A percentile compares a stretch with the other conserved stretches of the same genome.
phyloP scores from a whole-genome alignment of 2,888 invertebrate species.

The Glaucopsyche alexis region DNA sequence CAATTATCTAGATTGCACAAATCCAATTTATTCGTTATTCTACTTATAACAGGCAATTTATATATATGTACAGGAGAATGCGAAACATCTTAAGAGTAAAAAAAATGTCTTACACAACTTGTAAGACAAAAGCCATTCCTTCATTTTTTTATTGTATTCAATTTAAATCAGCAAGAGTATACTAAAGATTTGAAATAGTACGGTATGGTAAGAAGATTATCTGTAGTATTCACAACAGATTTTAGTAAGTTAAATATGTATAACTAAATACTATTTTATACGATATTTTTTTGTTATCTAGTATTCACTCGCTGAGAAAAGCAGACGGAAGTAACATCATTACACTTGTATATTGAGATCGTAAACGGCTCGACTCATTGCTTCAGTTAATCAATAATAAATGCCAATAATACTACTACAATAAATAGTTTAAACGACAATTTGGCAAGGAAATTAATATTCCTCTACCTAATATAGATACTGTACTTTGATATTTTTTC shows the following conservation, averaged over 20 bases:
- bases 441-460: conserved; percentile 22
- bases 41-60: conserved; percentile 35
- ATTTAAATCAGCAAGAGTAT: not conserved
- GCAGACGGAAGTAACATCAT: not conserved
- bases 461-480: not conserved
- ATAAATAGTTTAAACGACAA: conserved; percentile 15
- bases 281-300: not conserved
- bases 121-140: not conserved
- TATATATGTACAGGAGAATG: too few species aligned
- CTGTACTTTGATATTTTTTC: too few species aligned
- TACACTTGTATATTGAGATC: conserved; percentile 46
- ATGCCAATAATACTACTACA: conserved; percentile 1
- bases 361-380: conserved; percentile 33
- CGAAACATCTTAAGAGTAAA: not conserved
- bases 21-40: conserved; percentile 50
- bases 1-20: conserved; percentile 65
- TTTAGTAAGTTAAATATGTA: too few species aligned
- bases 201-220: not conserved
- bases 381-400: not conserved
- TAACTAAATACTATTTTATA: too few species aligned
- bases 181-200: not conserved
- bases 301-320: not conserved
- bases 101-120: not conserved
- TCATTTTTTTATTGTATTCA: not conserved
- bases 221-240: too few species aligned